Percentiles rank a stretch among this genome's conserved stretches.
These are phyloP conservation scores for Phalacrocorax aristotelis DNA, from an alignment of 2,113 vertebrate species.

Conservation along the genomic window DNA sequence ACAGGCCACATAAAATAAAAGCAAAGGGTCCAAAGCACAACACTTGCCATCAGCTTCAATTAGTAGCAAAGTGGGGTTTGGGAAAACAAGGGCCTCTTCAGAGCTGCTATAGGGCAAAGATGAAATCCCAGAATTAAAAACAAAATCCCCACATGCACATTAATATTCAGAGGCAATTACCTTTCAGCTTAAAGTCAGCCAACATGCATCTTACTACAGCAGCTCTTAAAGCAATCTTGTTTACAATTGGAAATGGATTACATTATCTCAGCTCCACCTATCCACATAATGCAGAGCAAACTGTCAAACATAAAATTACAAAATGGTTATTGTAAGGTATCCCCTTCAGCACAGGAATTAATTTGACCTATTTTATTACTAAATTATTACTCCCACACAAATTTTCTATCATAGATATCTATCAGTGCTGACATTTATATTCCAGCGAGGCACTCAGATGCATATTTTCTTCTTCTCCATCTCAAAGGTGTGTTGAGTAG, in stretches of 20 bases:
- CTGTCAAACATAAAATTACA: conserved; percentile 64
- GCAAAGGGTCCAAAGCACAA: background rate
- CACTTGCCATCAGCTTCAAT: conserved; percentile 41
- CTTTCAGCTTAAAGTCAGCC: conserved; percentile 47
- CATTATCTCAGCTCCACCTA: conserved; percentile 55
- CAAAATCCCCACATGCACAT: conserved; percentile 54
- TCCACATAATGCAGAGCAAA: conserved; percentile 59
- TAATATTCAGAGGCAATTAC: conserved; percentile 68
- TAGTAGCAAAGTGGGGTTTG: conserved; percentile 35
- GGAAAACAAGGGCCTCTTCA: conserved; percentile 49
- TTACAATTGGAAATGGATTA: conserved; percentile 63
- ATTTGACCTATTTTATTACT: conserved; percentile 69
- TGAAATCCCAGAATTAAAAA: conserved; percentile 59
- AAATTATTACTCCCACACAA: conserved; percentile 71
- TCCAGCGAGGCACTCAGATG: conserved; percentile 49
- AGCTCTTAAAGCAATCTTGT: conserved; percentile 67
- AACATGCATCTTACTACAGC: conserved; percentile 56
- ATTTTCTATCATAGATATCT: conserved; percentile 61
- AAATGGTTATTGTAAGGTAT: conserved; percentile 63
- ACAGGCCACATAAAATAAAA: background rate
- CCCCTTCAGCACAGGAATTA: conserved; percentile 68
- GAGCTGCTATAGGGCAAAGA: conserved; percentile 49
- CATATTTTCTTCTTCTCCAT: conserved; percentile 26
- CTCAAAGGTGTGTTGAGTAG: conserved; percentile 53
- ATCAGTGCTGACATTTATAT: conserved; percentile 59